Evolutionary conservation across 2,888 invertebrate species (phyloP), one percentile per base, ranked within the genome.

Genomic region (Trimorus sp.): DNA sequence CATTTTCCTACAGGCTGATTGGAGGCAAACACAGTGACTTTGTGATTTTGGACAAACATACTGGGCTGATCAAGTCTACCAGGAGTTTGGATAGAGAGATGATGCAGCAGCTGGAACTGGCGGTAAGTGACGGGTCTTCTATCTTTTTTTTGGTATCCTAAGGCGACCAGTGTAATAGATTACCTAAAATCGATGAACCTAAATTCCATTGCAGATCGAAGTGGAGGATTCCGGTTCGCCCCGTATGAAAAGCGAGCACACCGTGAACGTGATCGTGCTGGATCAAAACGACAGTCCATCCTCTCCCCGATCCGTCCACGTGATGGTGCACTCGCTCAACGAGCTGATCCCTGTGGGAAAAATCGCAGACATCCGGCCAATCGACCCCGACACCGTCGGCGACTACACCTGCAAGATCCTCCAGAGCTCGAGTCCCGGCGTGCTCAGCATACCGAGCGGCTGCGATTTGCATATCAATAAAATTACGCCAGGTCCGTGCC

Each of bases 281-380:
- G 98, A 98, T 91, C 95, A 96, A 90, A 98, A 98, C 91, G 98
- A 98, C 88, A 97, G 96, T 89, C 97, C 98, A 14, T 98, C 97
- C 0, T 94, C 95, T 1, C 94, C 97, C 16, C 94, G 98, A 87
- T 96, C 96, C 9, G 96, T 96, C 0, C 96, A 96, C 87, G 94
- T 97, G 16, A 92, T 96, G 63, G 95, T 97, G 1, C 95, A 96
- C 88, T 93, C 96, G 0, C 96, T 96, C 87, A 96, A 97, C 87
- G 95, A 95, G 70, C 93, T 94, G 81, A 94, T 96, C 87, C 96
- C 97, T 0, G 90, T 94, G 26, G 96, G 96, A n/a, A 96, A 96
- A 92, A 95, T 99, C 83, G 98, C 98, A 7, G 95, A 98, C 91
- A 96, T 98, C 0, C 96, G 96, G 92, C 99, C 99, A 0, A 96